Conservation (phyloP, 1,140 invertebrate genomes). For the Oscheius sp. region DNA sequence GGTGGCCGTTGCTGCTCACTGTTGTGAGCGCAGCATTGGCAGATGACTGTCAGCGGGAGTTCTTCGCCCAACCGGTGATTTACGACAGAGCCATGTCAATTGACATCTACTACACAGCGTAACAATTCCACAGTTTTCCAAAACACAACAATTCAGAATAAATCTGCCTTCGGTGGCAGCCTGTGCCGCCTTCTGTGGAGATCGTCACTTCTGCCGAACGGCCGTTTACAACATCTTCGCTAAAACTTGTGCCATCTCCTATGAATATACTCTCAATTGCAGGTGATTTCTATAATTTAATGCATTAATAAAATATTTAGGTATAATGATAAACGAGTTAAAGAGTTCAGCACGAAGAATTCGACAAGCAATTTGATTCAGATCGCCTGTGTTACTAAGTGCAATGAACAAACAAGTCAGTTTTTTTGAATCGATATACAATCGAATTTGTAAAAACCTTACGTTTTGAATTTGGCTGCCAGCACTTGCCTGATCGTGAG, state of each 20-base stretch:
- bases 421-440: neutral
- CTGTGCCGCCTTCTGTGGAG: constrained; percentile 37
- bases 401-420: constrained; percentile 13
- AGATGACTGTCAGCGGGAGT: constrained; percentile 24
- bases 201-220: constrained; percentile 40
- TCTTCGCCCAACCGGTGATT: constrained; percentile 19
- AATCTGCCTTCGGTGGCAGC: constrained; percentile 26
- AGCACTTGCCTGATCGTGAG: too few species aligned
- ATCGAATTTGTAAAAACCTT: too few species aligned
- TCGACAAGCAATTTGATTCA: constrained; percentile 19
- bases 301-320: neutral
- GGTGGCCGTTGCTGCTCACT: neutral
- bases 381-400: constrained; percentile 22
- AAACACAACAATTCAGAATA: constrained; percentile 26
- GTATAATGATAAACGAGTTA: constrained; percentile 16
- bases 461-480: too few species aligned
- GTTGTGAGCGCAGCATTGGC: neutral
- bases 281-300: neutral
- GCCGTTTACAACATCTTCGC: constrained; percentile 37
- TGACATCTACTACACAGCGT: constrained; percentile 42
- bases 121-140: neutral
- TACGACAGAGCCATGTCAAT: constrained; percentile 32
- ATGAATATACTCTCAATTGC: constrained; percentile 40
- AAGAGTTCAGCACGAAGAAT: constrained; percentile 13
- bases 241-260: constrained; percentile 39